A percentile compares a stretch with the other conserved stretches of the same genome.
phyloP scores from a whole-genome alignment of 35 echinoderm and acorn worm species.

The Apostichopus japonicus region DNA sequence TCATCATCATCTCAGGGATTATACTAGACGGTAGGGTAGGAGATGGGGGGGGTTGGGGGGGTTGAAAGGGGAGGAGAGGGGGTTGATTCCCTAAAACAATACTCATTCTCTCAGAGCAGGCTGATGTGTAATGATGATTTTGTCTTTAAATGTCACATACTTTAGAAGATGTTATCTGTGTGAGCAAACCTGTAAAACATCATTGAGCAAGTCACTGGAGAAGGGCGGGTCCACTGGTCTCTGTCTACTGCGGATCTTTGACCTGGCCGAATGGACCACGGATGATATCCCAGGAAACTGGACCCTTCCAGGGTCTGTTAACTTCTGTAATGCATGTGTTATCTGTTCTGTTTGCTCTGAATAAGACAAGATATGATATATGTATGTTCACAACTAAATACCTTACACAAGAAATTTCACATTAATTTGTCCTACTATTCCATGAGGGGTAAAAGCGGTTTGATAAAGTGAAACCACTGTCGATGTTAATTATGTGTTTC shows the following conservation, averaged over 20 bases:
- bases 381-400: not conserved
- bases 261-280: conserved; percentile 70
- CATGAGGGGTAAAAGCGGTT: not conserved
- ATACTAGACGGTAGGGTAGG: too few relatives aligned
- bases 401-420: not conserved
- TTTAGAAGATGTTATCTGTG: not conserved
- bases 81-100: not conserved
- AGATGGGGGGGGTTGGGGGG: not conserved
- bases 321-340: conserved; percentile 79
- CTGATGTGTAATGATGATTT: not conserved
- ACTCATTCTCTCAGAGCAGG: not conserved
- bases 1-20: too few relatives aligned
- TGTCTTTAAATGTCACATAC: not conserved
- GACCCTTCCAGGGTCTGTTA: conserved; percentile 85
- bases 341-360: conserved; percentile 69
- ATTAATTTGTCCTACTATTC: not conserved
- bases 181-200: conserved; percentile 73
- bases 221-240: conserved; percentile 76
- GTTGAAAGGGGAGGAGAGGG: not conserved
- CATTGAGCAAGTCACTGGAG: conserved; percentile 80
- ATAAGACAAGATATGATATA: not conserved
- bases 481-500: too few relatives aligned
- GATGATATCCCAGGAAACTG: conserved; percentile 80
- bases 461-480: too few relatives aligned
- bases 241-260: conserved; percentile 68